Evolutionary conservation across 2,113 vertebrate species (phyloP), one percentile per base, ranked within the genome.

Genomic region (Periophthalmus modestus): DNA sequence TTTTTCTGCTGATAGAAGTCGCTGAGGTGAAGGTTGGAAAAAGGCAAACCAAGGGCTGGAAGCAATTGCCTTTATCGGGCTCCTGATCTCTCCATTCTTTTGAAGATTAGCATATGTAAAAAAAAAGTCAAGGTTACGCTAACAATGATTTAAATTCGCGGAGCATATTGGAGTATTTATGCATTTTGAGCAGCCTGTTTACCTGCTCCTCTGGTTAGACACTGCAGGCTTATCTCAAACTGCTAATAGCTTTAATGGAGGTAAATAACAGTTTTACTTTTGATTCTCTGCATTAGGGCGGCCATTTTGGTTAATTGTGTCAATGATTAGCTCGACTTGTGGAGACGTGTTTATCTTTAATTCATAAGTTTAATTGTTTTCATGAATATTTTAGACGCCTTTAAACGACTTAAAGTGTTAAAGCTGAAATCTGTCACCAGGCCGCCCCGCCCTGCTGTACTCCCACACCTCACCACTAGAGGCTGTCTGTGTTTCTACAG

Each of bases 1-100:
- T 79, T 89, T 85, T 87, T 67, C 57, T 2, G 68, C 74, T 67
- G 82, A 86, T 85, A 77, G 68, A 72, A 70, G n/a, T 59, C 75
- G 62, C n/a, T n/a, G 73, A 88, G 86, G 88, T 91, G 86, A 92
- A 91, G 88, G 91, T 74, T 58, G 50, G 68, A 62, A 47, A 61
- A 16, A 72, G 66, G 14, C 52, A 52, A 23, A 4, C 33, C 58
- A 62, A 33, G 18, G 59, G n/a, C 65, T 43, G 67, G 39, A 65
- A 52, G 78, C 74, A 77, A 73, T 48, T 66, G n/a, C 52, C 46
- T 80, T 82, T 87, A 88, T 89, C 82, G 15, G 18, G 9, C 39
- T 33, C 48, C 70, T 80, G 77, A 89, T 89, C 78, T 73, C 55
- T 48, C 39, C 46, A 47, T 67, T 67, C 72, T 52, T 68, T 78